Evolutionary conservation across 1,140 invertebrate species (phyloP), one percentile per base, ranked within the genome.

Genomic region (Magallana gigas): DNA sequence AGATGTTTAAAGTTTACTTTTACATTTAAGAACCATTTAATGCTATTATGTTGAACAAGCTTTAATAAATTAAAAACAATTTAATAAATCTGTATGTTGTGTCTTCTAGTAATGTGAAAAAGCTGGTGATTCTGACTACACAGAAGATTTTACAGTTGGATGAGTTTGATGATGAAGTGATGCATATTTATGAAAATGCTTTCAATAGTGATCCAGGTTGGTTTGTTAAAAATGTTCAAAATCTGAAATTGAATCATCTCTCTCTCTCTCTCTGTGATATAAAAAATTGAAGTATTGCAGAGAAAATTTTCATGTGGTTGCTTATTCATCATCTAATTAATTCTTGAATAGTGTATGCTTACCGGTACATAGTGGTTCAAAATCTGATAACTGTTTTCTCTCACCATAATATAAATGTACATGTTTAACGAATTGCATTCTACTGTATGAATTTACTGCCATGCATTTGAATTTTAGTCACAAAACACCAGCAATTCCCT

Each of bases 141-240:
- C 18, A 86, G 12, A 88, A 84, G 56, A 76, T 76, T 12, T 58
- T 89, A 58, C 29, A 87, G 57, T 16, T 85, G 18, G 62, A 83
- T 16, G 85, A 85, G 48, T 57, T 80, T 83, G 83, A 89, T 16
- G 64, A 83, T 16, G 36, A 84, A 56, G 18, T 83, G 9, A 64
- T 23, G 68, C 83, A 86, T 7, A 58, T 89, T 11, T 87, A 87
- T 82, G 88, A 89, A 76, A 85, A 71, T 87, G 23, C 56, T 4
- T 89, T 87, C 56, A 89, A 89, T 57, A 89, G 83, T 16, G 85
- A 83, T 85, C 64, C 85, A 83, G 82, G 88, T 89, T 71, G 48
- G 88, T 86, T 6, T 36, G 1, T 14, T 16, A 36, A 23, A 23
- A 23, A 23, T 62, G 14, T 57, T 58, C n/a, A 12, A 16, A 8